phyloP scores from a whole-genome alignment of 1,140 invertebrate species.

The Sinonovacula constricta region DNA sequence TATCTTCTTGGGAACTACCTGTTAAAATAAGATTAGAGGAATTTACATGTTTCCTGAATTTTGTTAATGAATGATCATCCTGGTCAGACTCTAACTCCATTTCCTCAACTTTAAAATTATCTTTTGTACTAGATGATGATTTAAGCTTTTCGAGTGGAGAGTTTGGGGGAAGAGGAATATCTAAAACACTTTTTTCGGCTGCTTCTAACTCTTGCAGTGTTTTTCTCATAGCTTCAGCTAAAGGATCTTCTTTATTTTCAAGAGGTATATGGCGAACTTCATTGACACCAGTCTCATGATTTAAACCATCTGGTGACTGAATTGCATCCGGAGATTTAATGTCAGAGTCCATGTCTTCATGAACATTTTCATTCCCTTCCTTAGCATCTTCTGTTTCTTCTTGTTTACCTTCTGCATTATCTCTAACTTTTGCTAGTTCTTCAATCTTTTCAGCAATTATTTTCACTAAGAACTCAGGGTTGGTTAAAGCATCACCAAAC shows the following conservation, averaged over 20 bases:
- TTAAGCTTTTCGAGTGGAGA: too few species aligned
- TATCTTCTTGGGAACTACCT: too few species aligned
- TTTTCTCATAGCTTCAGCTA: slow-evolving; percentile 29
- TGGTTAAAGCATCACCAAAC: slow-evolving; percentile 31
- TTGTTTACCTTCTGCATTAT: slow-evolving; percentile 1
- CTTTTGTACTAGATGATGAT: too few species aligned
- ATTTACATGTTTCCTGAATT: too few species aligned
- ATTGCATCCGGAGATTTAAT: slow-evolving; percentile 30
- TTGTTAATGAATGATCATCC: too few species aligned
- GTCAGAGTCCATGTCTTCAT: neutral
- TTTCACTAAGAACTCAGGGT: slow-evolving; percentile 47
- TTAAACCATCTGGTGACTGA: neutral
- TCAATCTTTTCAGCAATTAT: slow-evolving; percentile 51
- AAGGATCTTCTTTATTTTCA: slow-evolving; percentile 25
- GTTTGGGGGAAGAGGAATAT: too few species aligned
- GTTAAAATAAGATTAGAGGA: too few species aligned
- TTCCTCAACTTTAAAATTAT: too few species aligned
- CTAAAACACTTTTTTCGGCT: slow-evolving; percentile 13
- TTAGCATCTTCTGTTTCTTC: neutral
- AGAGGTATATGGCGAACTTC: slow-evolving; percentile 32
- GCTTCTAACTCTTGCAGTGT: slow-evolving; percentile 30
- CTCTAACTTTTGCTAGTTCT: slow-evolving; percentile 2
- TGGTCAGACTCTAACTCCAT: too few species aligned
- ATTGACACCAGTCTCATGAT: neutral
- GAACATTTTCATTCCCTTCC: neutral